phyloP scores from a whole-genome alignment of 1,140 invertebrate genomes.

The Orchestia grillus region DNA sequence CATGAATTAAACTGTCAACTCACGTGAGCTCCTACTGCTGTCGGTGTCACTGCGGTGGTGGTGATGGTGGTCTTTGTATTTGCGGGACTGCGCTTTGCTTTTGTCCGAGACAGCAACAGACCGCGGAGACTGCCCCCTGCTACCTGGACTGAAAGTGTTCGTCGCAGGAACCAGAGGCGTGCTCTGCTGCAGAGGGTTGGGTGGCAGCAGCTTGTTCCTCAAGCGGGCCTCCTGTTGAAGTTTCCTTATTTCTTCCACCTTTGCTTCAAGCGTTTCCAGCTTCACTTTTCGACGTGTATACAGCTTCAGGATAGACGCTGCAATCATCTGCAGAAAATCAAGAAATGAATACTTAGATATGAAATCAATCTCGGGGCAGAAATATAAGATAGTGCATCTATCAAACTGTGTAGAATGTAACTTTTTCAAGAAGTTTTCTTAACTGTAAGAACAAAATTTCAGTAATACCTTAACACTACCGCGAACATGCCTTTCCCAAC shows the following conservation, averaged over 20 bases:
- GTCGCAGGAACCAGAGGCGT: slow-evolving; percentile 62
- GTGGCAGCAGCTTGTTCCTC: slow-evolving; percentile 70
- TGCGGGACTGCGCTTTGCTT: neutral
- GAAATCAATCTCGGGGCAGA: too few relatives aligned
- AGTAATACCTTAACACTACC: too few relatives aligned
- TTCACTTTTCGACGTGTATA: slow-evolving; percentile 88
- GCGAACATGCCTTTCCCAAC: too few relatives aligned
- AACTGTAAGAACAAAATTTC: too few relatives aligned
- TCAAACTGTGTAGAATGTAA: too few relatives aligned
- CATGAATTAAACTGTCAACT: neutral
- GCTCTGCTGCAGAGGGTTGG: slow-evolving; percentile 62
- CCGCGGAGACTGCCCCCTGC: slow-evolving; percentile 57
- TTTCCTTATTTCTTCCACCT: slow-evolving; percentile 81
- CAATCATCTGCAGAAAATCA: slow-evolving; percentile 74
- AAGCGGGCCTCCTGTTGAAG: slow-evolving; percentile 82
- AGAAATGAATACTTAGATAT: too few relatives aligned
- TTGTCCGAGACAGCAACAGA: neutral
- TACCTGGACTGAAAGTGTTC: slow-evolving; percentile 62
- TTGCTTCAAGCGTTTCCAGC: slow-evolving; percentile 81
- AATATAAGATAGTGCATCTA: too few relatives aligned
- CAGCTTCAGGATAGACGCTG: slow-evolving; percentile 84
- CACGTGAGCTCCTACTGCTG: slow-evolving; percentile 20
- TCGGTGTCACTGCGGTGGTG: slow-evolving; percentile 36
- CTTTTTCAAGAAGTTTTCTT: too few relatives aligned
- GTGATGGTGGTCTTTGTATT: slow-evolving; percentile 20